Evolutionary conservation across 37 sponge, comb jelly and placozoan species (phyloP).

Genomic region (Crambe crambe): DNA sequence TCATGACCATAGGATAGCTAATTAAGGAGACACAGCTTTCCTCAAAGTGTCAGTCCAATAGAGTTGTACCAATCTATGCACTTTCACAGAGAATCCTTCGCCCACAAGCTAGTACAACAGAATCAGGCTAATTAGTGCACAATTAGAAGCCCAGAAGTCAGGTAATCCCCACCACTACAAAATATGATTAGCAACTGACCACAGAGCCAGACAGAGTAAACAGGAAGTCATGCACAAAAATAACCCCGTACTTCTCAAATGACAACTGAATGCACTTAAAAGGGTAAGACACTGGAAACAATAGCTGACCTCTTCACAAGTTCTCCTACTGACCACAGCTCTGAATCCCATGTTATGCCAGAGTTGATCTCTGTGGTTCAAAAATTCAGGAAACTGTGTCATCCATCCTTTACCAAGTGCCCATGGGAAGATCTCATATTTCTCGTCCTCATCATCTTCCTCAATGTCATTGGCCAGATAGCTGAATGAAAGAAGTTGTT

Average conservation of each 20-base stretch:
- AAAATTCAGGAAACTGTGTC: conserved; percentile 55
- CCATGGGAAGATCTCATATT: conserved; percentile 89
- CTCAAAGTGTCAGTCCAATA: too few relatives aligned
- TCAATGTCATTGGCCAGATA: conserved; percentile 91
- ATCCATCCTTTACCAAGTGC: conserved; percentile 76
- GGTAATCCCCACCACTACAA: neutral
- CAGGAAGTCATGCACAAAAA: conserved; percentile 23
- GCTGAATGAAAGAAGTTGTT: conserved; percentile 12
- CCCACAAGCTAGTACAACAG: too few relatives aligned
- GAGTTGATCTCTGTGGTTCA: conserved; percentile 56
- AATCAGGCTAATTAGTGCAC: too few relatives aligned
- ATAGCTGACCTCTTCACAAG: conserved; percentile 79
- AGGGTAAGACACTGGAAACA: neutral
- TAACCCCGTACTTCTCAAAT: neutral
- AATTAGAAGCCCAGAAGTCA: neutral
- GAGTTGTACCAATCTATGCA: too few relatives aligned
- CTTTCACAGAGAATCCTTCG: too few relatives aligned
- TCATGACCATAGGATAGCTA: too few relatives aligned
- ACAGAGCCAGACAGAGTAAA: neutral
- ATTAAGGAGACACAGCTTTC: too few relatives aligned
- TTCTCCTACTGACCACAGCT: conserved; percentile 79
- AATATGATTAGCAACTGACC: neutral
- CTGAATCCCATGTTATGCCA: conserved; percentile 83
- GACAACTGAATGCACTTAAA: neutral
- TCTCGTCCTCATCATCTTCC: conserved; percentile 89